A percentile compares a stretch with the other conserved stretches of the same genome.
phyloP scores from a whole-genome alignment of 2,113 vertebrate species.

The Rhombomys opimus region DNA sequence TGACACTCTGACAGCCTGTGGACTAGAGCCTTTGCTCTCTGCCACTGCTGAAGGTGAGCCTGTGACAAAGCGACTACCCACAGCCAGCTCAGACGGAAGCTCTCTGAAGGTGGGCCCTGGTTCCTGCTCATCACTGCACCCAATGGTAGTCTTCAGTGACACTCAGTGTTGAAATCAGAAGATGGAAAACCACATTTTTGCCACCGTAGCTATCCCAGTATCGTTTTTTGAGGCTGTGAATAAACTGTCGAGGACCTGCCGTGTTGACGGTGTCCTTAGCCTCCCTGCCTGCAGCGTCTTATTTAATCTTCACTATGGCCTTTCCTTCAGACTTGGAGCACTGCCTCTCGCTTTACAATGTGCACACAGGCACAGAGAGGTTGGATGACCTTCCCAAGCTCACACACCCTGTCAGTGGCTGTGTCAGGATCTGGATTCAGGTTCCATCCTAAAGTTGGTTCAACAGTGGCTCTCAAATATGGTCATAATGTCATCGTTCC shows the following conservation, averaged over 20 bases:
- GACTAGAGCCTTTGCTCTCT: neutral
- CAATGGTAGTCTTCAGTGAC: accelerated
- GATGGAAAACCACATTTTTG: neutral
- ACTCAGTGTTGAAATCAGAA: neutral
- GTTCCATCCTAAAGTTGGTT: neutral
- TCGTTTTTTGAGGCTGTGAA: neutral
- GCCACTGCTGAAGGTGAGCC: neutral
- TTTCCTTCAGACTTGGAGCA: neutral
- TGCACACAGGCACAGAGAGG: neutral
- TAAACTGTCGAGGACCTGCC: neutral
- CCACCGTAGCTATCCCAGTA: neutral
- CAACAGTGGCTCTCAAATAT: neutral
- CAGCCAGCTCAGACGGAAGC: neutral
- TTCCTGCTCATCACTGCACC: neutral
- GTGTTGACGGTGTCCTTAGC: neutral
- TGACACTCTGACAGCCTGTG: neutral
- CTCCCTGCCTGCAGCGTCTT: neutral
- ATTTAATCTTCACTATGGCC: neutral
- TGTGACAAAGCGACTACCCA: neutral
- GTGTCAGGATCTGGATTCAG: neutral
- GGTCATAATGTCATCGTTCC: neutral
- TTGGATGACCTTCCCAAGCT: neutral
- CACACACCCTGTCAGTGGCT: neutral
- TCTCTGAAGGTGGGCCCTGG: neutral
- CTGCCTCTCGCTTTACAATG: neutral